phyloP scores from a whole-genome alignment of 2,113 vertebrate genomes.

The Neoarius graeffei region DNA sequence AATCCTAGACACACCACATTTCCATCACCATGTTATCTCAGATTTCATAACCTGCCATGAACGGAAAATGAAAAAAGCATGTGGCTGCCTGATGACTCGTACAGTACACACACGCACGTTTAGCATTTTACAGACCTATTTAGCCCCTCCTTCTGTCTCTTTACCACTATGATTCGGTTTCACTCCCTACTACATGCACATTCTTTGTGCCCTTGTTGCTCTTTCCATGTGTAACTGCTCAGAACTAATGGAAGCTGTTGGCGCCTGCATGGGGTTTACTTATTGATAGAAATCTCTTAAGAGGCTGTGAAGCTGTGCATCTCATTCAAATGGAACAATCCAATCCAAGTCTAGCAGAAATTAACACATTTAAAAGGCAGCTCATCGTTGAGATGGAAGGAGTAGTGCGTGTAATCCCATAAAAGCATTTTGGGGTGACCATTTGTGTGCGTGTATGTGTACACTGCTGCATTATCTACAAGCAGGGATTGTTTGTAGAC shows the following conservation, averaged over 20 bases:
- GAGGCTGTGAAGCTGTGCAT: neutral
- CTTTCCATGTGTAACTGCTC: slow-evolving; percentile 2
- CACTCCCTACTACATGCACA: neutral
- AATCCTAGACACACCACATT: neutral
- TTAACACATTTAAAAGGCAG: slow-evolving; percentile 4
- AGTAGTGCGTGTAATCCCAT: neutral
- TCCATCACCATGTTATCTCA: neutral
- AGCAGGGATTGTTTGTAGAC: slow-evolving; percentile 10
- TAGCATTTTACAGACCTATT: neutral
- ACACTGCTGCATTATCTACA: neutral
- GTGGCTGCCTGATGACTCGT: slow-evolving; percentile 10
- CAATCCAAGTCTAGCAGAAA: neutral
- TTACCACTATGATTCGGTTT: neutral
- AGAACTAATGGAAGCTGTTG: neutral
- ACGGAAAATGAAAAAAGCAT: neutral
- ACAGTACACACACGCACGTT: neutral
- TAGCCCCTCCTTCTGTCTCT: neutral
- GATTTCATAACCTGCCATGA: neutral
- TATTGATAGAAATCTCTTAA: slow-evolving; percentile 12
- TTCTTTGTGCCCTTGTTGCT: slow-evolving; percentile 13
- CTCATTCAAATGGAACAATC: slow-evolving; percentile 2
- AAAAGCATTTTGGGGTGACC: neutral
- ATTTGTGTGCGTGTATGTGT: neutral
- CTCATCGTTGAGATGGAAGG: neutral
- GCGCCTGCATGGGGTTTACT: neutral